Evolutionary conservation across 2,888 invertebrate species (phyloP).

Genomic region (Gnatocerus cornutus): DNA sequence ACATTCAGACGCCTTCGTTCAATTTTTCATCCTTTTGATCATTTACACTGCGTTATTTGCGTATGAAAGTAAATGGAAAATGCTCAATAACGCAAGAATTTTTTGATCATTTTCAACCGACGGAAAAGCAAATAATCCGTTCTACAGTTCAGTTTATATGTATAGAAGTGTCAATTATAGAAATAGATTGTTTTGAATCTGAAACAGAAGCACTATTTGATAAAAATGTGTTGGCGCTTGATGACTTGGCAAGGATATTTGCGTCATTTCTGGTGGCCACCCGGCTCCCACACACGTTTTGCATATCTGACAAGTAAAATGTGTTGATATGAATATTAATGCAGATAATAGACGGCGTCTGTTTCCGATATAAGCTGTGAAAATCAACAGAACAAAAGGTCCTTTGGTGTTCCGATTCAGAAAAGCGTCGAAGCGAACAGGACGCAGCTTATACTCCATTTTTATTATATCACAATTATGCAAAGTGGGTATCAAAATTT

Average conservation of each 20-base stretch:
- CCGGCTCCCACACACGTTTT: slow-evolving; percentile 3
- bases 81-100: background rate
- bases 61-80: slow-evolving; percentile 19
- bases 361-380: slow-evolving; percentile 35
- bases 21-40: slow-evolving; percentile 35
- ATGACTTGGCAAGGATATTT: too few species aligned
- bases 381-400: slow-evolving; percentile 47
- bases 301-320: slow-evolving; percentile 39
- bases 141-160: too few species aligned
- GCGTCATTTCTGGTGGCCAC: background rate
- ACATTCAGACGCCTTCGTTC: slow-evolving; percentile 24
- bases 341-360: slow-evolving; percentile 31
- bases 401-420: slow-evolving; percentile 18
- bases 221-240: too few species aligned
- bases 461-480: slow-evolving; percentile 50
- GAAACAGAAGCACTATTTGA: too few species aligned
- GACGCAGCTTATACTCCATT: slow-evolving; percentile 39
- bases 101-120: too few species aligned
- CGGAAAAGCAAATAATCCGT: too few species aligned
- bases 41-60: slow-evolving; percentile 29
- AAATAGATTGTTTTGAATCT: too few species aligned
- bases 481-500: slow-evolving; percentile 48
- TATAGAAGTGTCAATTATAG: too few species aligned
- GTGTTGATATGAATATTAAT: slow-evolving; percentile 42
- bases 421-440: slow-evolving; percentile 39